Evolutionary conservation across 2,797 vertebrate species (phyloP).

Genomic region (Basileuterus tristriatus): DNA sequence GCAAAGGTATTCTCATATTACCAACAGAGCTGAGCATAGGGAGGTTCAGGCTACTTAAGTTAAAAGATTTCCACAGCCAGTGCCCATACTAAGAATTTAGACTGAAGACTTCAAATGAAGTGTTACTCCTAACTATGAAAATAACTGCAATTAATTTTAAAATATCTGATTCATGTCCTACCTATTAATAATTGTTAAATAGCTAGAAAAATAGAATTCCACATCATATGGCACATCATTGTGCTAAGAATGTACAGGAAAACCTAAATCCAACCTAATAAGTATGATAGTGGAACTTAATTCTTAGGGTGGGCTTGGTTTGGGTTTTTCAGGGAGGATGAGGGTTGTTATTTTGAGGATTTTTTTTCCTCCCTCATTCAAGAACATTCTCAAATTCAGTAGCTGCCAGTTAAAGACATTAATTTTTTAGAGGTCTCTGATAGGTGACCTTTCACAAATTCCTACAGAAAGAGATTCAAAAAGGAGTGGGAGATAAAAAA

Average conservation of each 20-base stretch:
- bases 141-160: conserved; percentile 1
- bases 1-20: not conserved
- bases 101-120: conserved; percentile 61
- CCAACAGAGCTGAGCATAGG: conserved; percentile 48
- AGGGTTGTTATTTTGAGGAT: not conserved
- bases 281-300: not conserved
- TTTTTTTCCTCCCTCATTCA: not conserved
- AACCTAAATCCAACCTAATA: not conserved
- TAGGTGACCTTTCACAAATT: not conserved
- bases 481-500: not conserved
- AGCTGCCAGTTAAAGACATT: conserved; percentile 42
- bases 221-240: not conserved
- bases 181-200: not conserved
- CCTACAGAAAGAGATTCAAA: not conserved
- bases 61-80: not conserved
- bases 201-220: conserved; percentile 52
- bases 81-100: conserved; percentile 4
- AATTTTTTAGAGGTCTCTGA: not conserved
- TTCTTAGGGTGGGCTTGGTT: not conserved
- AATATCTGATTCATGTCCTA: conserved; percentile 13
- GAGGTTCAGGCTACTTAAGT: not conserved
- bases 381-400: not conserved
- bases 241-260: conserved; percentile 6
- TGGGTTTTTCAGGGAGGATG: not conserved
- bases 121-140: conserved; percentile 43